phyloP scores from a whole-genome alignment of 2,888 invertebrate genomes.

The Leptogaster cylindrica region DNA sequence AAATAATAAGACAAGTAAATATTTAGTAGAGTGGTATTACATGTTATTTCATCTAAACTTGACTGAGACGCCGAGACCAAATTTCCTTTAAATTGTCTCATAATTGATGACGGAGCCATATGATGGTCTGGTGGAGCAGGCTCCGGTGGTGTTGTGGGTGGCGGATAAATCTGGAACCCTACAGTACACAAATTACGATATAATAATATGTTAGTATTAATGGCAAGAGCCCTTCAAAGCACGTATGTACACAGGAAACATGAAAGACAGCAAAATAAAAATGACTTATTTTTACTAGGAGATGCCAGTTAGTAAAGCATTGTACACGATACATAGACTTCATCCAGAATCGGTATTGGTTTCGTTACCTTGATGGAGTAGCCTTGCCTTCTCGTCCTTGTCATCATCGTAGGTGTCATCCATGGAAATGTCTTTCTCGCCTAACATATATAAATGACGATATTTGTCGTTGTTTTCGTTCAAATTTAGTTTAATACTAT shows the following conservation, averaged over 20 bases:
- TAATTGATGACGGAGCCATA: conserved; percentile 65
- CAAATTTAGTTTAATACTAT: conserved; percentile 63
- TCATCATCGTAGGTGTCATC: conserved; percentile 62
- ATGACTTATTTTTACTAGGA: conserved; percentile 46
- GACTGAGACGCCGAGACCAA: conserved; percentile 67
- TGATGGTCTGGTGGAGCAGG: conserved; percentile 83
- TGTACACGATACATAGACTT: conserved; percentile 46
- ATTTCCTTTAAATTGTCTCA: conserved; percentile 64
- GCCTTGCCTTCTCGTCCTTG: conserved; percentile 61
- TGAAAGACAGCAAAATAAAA: conserved; percentile 31
- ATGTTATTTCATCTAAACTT: conserved; percentile 71
- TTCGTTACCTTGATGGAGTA: conserved; percentile 65
- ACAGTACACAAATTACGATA: conserved; percentile 44
- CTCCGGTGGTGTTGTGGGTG: conserved; percentile 83
- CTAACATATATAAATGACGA: conserved; percentile 69
- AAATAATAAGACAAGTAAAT: conserved; percentile 32
- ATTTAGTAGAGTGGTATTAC: conserved; percentile 59
- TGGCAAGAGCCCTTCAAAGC: conserved; percentile 22
- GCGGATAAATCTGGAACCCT: conserved; percentile 85
- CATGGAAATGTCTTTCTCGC: conserved; percentile 63
- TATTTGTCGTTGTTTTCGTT: conserved; percentile 75
- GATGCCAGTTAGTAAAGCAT: conserved; percentile 48
- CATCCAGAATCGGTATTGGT: not conserved
- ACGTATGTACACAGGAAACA: conserved; percentile 5
- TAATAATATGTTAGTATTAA: conserved; percentile 9